Base-by-base conservation (phyloP, 2,888 invertebrate genomes). In the Pyrrhopygopsis socrates region DNA sequence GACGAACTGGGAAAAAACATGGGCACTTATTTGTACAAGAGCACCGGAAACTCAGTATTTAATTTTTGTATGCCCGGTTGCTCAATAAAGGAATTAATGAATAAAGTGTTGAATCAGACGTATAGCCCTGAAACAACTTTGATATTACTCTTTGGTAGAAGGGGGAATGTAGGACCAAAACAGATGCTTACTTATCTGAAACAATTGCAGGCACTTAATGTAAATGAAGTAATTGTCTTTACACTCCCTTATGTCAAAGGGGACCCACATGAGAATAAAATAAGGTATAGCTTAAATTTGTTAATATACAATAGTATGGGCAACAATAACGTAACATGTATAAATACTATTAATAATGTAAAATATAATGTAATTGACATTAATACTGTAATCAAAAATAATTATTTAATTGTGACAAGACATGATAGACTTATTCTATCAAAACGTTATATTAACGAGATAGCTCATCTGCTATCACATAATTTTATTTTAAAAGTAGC, bases 341-440 rank as follows among this genome's bases (percentile, higher is more conserved):
- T 13, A 38, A 9, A 38, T 38, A 38, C 38, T 38, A 38, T 9
- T 13, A 6, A 6, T 13, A 38, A 38, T 6, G 38, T 38, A 38
- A 38, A 38, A 9, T 38, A 6, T 38, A 38, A 6, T 38, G 38
- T 38, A 38, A 38, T n/a, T n/a, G n/a, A n/a, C n/a, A n/a, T n/a
- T n/a, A n/a, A n/a, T n/a, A n/a, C n/a, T n/a, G n/a, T n/a, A 60
- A 22, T 60, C 22, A 60, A 60, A 63, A 63, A 63, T 63, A 63
- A 29, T n/a, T n/a, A n/a, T n/a, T n/a, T n/a, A 22, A 24, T 29
- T 63, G 3, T 63, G 27, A 65, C 65, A 65, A 65, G 27, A 63
- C 63, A 45, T 6, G 45, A 45, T 45, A 45, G 45, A 45, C 18
- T 45, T 9, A 15, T 45, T 45, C 45, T 45, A 45, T 45, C 45